Conservation (phyloP, 1,140 invertebrate species). For the Anagrus nilaparvatae region DNA sequence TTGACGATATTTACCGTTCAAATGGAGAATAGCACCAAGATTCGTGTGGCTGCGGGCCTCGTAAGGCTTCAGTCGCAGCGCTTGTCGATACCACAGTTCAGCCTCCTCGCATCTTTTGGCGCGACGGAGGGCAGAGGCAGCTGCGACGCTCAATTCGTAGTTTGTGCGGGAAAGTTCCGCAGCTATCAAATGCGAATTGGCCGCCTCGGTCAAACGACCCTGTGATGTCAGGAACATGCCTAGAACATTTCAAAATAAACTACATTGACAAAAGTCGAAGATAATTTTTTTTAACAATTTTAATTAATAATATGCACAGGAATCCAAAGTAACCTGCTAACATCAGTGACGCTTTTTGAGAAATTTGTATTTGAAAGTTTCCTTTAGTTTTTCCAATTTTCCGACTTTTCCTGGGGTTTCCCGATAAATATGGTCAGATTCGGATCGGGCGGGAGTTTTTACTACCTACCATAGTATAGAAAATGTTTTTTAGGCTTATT, state of each 20-base stretch:
- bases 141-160: constrained; percentile 74
- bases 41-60: constrained; percentile 86
- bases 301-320: too few relatives aligned
- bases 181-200: constrained; percentile 63
- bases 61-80: constrained; percentile 60
- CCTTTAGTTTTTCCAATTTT: too few relatives aligned
- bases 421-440: too few relatives aligned
- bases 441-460: too few relatives aligned
- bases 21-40: constrained; percentile 83
- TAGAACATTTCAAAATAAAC: constrained; percentile 37
- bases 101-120: constrained; percentile 66
- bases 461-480: too few relatives aligned
- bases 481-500: too few relatives aligned
- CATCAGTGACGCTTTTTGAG: too few relatives aligned
- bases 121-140: constrained; percentile 75
- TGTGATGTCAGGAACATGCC: constrained; percentile 78
- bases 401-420: too few relatives aligned
- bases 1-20: constrained; percentile 79
- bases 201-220: constrained; percentile 69
- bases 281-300: too few relatives aligned
- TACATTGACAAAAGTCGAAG: too few relatives aligned
- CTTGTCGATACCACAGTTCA: constrained; percentile 73
- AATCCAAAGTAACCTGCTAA: too few relatives aligned
- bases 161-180: constrained; percentile 65
- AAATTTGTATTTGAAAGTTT: too few relatives aligned